Conservation (phyloP, 2,113 vertebrate species). For the Gyps fulvus region DNA sequence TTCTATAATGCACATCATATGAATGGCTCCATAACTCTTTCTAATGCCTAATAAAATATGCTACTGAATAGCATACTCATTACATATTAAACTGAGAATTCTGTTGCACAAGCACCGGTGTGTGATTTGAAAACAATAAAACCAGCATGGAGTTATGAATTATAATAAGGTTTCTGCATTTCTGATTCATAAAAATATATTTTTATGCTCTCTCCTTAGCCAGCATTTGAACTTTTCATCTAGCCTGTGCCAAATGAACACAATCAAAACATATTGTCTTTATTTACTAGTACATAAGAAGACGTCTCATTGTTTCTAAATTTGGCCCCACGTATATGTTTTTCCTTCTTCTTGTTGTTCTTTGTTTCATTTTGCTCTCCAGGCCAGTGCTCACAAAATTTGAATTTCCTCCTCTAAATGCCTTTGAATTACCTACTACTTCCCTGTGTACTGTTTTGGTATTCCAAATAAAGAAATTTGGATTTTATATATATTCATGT, state of each 20-base stretch:
- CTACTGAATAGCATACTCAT: not conserved
- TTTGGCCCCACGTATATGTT: not conserved
- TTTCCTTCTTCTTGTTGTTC: not conserved
- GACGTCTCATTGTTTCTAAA: not conserved
- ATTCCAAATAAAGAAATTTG: not conserved
- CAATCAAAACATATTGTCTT: not conserved
- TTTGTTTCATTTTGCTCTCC: not conserved
- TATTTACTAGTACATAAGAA: not conserved
- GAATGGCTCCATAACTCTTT: not conserved
- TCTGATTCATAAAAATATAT: slow-evolving; percentile 20
- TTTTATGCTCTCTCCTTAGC: not conserved
- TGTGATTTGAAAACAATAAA: slow-evolving; percentile 36
- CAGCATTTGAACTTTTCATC: slow-evolving; percentile 1
- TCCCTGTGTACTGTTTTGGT: not conserved
- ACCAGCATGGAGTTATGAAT: slow-evolving; percentile 14
- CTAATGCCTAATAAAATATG: slow-evolving; percentile 17
- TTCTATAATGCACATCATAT: not conserved
- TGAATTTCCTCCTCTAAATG: not conserved
- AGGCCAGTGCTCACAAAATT: not conserved
- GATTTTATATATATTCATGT: not conserved
- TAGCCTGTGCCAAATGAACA: not conserved
- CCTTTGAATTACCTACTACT: not conserved
- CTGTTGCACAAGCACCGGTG: not conserved
- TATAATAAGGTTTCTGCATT: slow-evolving; percentile 3
- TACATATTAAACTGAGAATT: slow-evolving; percentile 11